A percentile compares a stretch with the other conserved stretches of the same genome.
Evolutionary conservation across 2,113 vertebrate genomes (phyloP).

Genomic region (Macrotus californicus): DNA sequence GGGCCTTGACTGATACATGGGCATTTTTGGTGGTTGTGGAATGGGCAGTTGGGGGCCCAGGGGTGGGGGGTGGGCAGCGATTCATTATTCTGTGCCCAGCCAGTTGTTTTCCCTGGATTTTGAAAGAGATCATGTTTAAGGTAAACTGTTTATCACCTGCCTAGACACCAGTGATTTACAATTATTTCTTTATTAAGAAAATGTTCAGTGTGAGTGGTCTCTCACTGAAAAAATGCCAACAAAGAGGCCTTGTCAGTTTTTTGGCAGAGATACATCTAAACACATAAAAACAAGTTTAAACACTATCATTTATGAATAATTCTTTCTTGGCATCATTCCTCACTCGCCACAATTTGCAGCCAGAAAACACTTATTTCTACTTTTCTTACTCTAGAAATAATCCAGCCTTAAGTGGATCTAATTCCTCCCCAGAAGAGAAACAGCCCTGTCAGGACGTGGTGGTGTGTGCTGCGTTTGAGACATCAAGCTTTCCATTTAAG

Average conservation of each 20-base stretch:
- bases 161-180: constrained; percentile 57
- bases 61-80: neutral
- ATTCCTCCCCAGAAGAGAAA: constrained; percentile 77
- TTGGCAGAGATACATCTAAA: constrained; percentile 79
- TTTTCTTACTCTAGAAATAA: constrained; percentile 78
- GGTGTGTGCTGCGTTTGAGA: constrained; percentile 49
- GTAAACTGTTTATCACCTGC: constrained; percentile 66
- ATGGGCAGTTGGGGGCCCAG: neutral
- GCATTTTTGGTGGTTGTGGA: neutral
- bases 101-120: constrained; percentile 25
- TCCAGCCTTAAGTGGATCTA: constrained; percentile 75
- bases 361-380: constrained; percentile 80
- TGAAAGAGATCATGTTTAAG: constrained; percentile 28
- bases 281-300: constrained; percentile 83
- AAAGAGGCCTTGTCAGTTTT: constrained; percentile 77
- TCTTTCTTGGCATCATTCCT: constrained; percentile 79
- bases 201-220: constrained; percentile 64
- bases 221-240: constrained; percentile 71
- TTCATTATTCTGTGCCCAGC: neutral
- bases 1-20: neutral
- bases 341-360: constrained; percentile 75
- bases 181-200: constrained; percentile 76
- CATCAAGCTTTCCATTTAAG: constrained; percentile 67
- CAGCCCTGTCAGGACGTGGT: constrained; percentile 68
- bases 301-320: constrained; percentile 81